phyloP scores from a whole-genome alignment of 2,797 vertebrate genomes.

The Crocidura indochinensis region DNA sequence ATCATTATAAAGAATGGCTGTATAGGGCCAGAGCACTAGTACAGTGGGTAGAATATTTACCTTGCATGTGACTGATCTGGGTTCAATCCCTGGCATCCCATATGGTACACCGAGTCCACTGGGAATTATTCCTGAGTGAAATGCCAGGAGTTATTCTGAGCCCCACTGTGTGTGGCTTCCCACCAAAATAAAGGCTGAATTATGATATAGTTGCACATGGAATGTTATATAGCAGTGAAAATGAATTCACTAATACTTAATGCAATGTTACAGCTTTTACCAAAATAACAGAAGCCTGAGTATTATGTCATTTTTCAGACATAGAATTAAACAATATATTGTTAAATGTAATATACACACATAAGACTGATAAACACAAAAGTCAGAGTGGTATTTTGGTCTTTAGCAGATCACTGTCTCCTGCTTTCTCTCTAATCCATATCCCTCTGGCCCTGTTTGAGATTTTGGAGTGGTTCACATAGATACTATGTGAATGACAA shows the following conservation, averaged over 20 bases:
- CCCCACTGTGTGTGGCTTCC: too few species aligned
- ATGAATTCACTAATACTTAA: slow-evolving; percentile 5
- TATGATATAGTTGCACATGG: background rate
- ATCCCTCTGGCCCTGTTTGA: background rate
- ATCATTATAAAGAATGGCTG: background rate
- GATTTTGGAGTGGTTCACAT: background rate
- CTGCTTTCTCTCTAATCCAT: background rate
- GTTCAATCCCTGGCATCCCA: too few species aligned
- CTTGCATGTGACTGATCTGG: too few species aligned
- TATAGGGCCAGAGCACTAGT: too few species aligned
- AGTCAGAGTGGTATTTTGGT: background rate
- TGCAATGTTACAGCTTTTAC: background rate
- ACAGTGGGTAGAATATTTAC: too few species aligned
- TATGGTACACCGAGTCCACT: too few species aligned
- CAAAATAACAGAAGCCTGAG: background rate
- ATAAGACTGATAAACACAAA: background rate
- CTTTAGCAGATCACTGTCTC: background rate
- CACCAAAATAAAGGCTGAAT: background rate
- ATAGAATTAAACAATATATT: slow-evolving; percentile 18
- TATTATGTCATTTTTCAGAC: slow-evolving; percentile 35
- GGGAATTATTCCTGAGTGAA: too few species aligned
- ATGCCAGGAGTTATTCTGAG: too few species aligned
- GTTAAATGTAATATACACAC: background rate
- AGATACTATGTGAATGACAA: background rate
- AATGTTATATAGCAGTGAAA: background rate